phyloP scores from a whole-genome alignment of 2,888 invertebrate genomes.

The Achlya flavicornis region DNA sequence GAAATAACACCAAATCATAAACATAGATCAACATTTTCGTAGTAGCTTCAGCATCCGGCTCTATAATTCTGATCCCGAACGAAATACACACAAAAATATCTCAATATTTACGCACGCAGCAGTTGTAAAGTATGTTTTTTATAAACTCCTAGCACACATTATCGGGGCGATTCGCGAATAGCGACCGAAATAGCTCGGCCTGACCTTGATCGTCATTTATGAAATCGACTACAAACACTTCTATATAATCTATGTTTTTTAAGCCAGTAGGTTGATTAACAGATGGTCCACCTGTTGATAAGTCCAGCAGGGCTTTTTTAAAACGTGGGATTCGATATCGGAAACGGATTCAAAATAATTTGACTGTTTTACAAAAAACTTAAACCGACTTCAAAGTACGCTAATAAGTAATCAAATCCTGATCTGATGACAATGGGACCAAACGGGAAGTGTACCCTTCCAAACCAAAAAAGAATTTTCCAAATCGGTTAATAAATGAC shows the following conservation, averaged over 20 bases:
- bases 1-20: no score
- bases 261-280: background rate
- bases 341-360: no score
- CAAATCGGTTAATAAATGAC: no score
- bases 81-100: background rate
- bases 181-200: constrained; percentile 1
- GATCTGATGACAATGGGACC: no score
- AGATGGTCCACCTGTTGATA: no score
- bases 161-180: constrained; percentile 8
- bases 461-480: no score
- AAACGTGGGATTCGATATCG: no score
- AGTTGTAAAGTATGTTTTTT: constrained; percentile 1
- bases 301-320: no score
- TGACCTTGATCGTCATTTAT: constrained; percentile 11
- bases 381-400: no score
- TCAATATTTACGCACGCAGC: background rate
- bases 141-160: background rate
- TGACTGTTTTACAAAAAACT: no score
- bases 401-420: no score
- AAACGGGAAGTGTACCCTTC: no score
- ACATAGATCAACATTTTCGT: background rate
- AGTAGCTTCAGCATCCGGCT: background rate
- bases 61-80: background rate
- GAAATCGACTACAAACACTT: constrained; percentile 1
- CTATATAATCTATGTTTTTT: background rate